Evolutionary conservation across 2,888 invertebrate species (phyloP), one percentile per base, ranked within the genome.

Genomic region (Chrysolina oricalcia): DNA sequence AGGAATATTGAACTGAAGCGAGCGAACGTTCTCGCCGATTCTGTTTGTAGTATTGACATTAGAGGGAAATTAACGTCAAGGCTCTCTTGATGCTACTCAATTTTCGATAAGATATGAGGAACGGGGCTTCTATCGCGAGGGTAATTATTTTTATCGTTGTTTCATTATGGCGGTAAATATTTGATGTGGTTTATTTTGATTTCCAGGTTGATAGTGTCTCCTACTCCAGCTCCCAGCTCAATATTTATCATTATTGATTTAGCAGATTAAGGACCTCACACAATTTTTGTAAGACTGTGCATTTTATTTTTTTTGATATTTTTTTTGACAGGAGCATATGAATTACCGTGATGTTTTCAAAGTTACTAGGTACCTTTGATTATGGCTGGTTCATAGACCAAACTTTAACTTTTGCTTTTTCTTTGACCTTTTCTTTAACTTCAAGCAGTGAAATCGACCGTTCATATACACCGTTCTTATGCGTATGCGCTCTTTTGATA

Each of bases 91-190:
- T 68, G 62, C 63, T 23, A 56, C 9, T 56, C 23, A 70, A 71
- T 67, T 62, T 50, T 48, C 71, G 71, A 75, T 75, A 72, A 75
- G 67, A 74, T 74, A 74, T 62, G 64, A 48, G 17, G n/a, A 59
- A 27, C n/a, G n/a, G 9, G 17, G 35, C 27, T 35, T 66, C 17
- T 13, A 50, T 69, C 63, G 70, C 27, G 48, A 46, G 43, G 40
- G 64, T 19, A 23, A 65, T 65, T 65, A 65, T 65, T 65, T 43
- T 65, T 48, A 66, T 48, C 23, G 41, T 15, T 46, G 46, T 66
- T 66, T 66, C 66, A 66, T 66, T 66, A 66, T 17, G 13, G 15
- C 10, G 27, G 48, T 43, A 66, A 66, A 66, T 66, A 66, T 66
- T 66, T 66, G 48, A 46, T 46, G 46, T 19, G 63, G 43, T 13